Conservation (phyloP, 1,140 invertebrate genomes). For the Bacillus rossius region DNA sequence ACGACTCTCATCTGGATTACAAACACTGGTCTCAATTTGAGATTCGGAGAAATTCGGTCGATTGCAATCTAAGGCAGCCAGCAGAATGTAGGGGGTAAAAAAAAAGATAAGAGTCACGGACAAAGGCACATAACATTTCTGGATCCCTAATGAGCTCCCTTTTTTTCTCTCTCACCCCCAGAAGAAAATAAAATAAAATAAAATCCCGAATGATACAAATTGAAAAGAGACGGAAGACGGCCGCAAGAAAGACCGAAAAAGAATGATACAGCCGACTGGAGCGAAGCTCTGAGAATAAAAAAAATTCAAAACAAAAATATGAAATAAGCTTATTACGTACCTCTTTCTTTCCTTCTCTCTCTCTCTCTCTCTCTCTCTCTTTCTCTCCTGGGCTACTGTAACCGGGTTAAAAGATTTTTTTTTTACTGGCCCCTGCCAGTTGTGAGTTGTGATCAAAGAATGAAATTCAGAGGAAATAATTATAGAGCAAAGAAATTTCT, state of each 20-base stretch:
- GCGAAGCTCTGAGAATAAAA: not conserved
- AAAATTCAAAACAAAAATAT: conserved; percentile 9
- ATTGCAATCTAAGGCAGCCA: not conserved
- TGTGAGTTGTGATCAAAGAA: conserved; percentile 5
- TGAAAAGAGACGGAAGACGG: conserved; percentile 2
- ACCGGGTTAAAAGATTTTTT: too few relatives aligned
- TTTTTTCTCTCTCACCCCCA: not conserved
- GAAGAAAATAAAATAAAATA: too few relatives aligned
- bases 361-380: not conserved
- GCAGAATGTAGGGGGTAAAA: not conserved
- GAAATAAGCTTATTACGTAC: conserved; percentile 5
- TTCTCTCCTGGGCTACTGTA: too few relatives aligned
- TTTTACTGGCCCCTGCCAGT: too few relatives aligned
- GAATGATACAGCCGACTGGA: not conserved
- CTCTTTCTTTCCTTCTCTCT: not conserved
- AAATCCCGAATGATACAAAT: conserved; percentile 7
- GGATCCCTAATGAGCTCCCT: conserved; percentile 5
- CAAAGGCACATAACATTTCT: conserved; percentile 3
- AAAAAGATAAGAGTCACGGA: not conserved
- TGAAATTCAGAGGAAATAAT: conserved; percentile 11
- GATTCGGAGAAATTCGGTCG: too few relatives aligned
- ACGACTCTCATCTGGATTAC: too few relatives aligned
- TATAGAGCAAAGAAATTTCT: conserved; percentile 4
- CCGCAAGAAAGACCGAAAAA: not conserved
- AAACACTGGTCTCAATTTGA: too few relatives aligned